Percentiles rank a stretch among this genome's conserved stretches.
Evolutionary conservation across 2,797 vertebrate species (phyloP).

Genomic region (Selene dorsalis): DNA sequence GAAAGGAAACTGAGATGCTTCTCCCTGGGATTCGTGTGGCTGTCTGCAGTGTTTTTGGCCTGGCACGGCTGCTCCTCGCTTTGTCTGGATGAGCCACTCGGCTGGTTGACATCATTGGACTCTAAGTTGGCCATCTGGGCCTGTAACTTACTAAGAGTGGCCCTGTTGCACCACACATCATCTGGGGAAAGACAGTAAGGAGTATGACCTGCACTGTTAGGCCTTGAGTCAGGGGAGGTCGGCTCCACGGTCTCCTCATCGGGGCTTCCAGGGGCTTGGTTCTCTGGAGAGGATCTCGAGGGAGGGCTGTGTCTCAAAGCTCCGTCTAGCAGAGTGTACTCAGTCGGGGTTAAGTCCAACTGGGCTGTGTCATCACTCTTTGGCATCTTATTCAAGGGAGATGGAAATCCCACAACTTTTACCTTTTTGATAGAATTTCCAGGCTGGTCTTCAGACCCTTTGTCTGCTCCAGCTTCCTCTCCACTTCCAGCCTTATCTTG

Average conservation of each 20-base stretch:
- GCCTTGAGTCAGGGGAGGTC: slow-evolving; percentile 83
- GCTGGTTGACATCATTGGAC: slow-evolving; percentile 64
- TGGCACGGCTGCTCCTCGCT: slow-evolving; percentile 66
- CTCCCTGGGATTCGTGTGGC: slow-evolving; percentile 80
- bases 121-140: slow-evolving; percentile 75
- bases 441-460: slow-evolving; percentile 52
- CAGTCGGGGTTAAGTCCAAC: slow-evolving; percentile 86
- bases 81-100: slow-evolving; percentile 62
- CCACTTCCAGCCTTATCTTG: slow-evolving; percentile 9
- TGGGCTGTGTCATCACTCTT: slow-evolving; percentile 82
- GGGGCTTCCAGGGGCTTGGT: slow-evolving; percentile 83
- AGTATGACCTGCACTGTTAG: slow-evolving; percentile 86
- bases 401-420: slow-evolving; percentile 77
- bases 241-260: slow-evolving; percentile 89
- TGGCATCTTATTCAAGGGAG: slow-evolving; percentile 80
- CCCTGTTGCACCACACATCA: slow-evolving; percentile 80
- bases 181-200: slow-evolving; percentile 88
- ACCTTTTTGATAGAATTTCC: slow-evolving; percentile 64
- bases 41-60: slow-evolving; percentile 76
- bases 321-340: slow-evolving; percentile 83
- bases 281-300: slow-evolving; percentile 75
- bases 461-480: slow-evolving; percentile 43
- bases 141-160: slow-evolving; percentile 76
- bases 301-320: slow-evolving; percentile 80
- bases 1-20: slow-evolving; percentile 88